These are phyloP conservation scores for Labeo rohita DNA, from an alignment of 2,113 vertebrate species.

Conservation along the genomic window DNA sequence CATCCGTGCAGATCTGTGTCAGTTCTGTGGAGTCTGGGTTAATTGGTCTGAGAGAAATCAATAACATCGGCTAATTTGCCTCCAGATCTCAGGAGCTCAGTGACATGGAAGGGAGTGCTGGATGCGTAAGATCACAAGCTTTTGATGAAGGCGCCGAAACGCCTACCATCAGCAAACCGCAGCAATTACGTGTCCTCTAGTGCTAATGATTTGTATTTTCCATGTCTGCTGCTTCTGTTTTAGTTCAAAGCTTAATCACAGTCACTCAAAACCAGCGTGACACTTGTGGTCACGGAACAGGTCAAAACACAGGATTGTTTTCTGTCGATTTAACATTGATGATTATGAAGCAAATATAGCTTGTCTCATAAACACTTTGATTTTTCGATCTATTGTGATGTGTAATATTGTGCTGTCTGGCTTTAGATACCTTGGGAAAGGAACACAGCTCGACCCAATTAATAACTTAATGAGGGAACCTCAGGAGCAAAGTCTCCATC, in stretches of 20 bases:
- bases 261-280: background rate
- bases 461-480: constrained; percentile 6
- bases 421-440: background rate
- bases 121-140: background rate
- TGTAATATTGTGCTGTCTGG: background rate
- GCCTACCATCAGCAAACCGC: background rate
- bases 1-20: constrained; percentile 1
- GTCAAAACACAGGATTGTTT: background rate
- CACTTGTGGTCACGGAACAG: constrained; percentile 4
- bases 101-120: constrained; percentile 14
- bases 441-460: background rate
- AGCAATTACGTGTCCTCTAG: background rate
- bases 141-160: background rate
- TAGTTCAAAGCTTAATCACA: constrained; percentile 23
- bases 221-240: background rate
- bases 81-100: constrained; percentile 9
- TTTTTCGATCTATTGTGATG: background rate
- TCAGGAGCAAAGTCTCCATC: constrained; percentile 6
- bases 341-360: background rate
- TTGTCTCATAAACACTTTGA: background rate
- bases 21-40: constrained; percentile 35
- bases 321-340: background rate
- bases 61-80: constrained; percentile 35
- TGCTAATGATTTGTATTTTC: constrained; percentile 5
- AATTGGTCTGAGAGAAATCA: constrained; percentile 48